Evolutionary conservation across 2,888 invertebrate genomes (phyloP), one percentile per base, ranked within the genome.

Genomic region (Aporophyla nigra): DNA sequence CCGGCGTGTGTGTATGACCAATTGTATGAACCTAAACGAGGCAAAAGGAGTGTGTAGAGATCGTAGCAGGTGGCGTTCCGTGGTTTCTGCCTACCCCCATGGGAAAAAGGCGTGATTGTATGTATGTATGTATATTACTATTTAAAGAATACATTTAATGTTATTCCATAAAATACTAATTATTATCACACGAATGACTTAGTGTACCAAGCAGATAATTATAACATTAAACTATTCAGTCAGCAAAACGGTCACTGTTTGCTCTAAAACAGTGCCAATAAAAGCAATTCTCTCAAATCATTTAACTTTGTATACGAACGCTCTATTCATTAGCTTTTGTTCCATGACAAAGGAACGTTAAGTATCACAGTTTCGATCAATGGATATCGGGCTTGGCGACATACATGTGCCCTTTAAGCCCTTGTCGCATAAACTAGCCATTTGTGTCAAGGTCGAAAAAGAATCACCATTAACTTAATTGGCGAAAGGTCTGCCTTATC

Each of bases 381-480:
- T 87, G 76, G 73, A 78, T 78, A 71, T 84, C 49, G 76, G 70
- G 77, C 66, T 81, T 79, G 78, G 84, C 84, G 83, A 89, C 90
- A 90, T 87, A 88, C 80, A 87, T 78, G 76, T 85, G 83, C 84
- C 83, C 80, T 86, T 86, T 83, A 75, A 65, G 76, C 82, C 78
- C 81, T 83, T 71, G 77, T 71, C 76, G 80, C 76, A 85, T 83
- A 87, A 88, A 88, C 84, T 78, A 80, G 82, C 88, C 88, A 89
- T 91, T 90, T 83, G 85, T 86, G 90, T 84, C 88, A 91, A 91
- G 92, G 91, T 91, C 89, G 87, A 83, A 90, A 94, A 95, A 94
- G 94, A 95, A 95, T 94, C 92, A 90, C 94, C 93, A 96, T 96
- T 96, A 95, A 93, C 89, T 95, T 95, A 96, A 96, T 96, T 96